Evolutionary conservation across 1,140 invertebrate species (phyloP).

Genomic region (Psilanteris sp.): DNA sequence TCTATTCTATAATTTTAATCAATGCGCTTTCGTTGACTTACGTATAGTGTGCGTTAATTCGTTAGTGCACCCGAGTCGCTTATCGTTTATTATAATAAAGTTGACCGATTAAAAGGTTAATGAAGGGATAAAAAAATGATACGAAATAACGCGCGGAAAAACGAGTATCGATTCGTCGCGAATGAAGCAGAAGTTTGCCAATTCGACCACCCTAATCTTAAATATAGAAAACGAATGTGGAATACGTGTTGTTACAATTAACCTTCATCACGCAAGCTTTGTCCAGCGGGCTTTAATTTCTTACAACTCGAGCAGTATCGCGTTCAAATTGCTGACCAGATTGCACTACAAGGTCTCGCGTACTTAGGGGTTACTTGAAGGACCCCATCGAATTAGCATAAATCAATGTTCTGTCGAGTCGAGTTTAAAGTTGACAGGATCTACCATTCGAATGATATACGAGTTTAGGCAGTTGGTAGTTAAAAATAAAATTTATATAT

Average conservation of each 20-base stretch:
- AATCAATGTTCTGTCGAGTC: conserved; percentile 36
- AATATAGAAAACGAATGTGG: conserved; percentile 47
- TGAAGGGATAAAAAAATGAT: too few species aligned
- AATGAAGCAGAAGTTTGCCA: conserved; percentile 37
- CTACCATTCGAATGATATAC: too few species aligned
- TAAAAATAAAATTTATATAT: too few species aligned
- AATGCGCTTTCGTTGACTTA: too few species aligned
- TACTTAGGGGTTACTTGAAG: conserved; percentile 36
- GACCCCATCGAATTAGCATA: conserved; percentile 49
- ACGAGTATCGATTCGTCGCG: conserved; percentile 32
- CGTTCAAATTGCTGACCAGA: conserved; percentile 29
- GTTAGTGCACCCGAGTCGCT: too few species aligned
- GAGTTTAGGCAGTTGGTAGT: too few species aligned
- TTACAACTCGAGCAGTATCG: conserved; percentile 8
- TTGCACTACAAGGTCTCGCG: conserved; percentile 41
- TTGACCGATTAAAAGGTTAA: conserved; percentile 39
- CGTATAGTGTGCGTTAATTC: too few species aligned
- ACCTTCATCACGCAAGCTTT: conserved; percentile 53
- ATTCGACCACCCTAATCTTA: conserved; percentile 27
- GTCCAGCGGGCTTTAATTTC: conserved; percentile 29
- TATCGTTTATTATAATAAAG: too few species aligned
- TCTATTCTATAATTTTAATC: too few species aligned
- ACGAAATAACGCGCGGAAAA: too few species aligned
- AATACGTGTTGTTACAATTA: conserved; percentile 43
- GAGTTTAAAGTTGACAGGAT: neutral